Conservation (phyloP, 2,888 invertebrate genomes). For the Drosophila yooni region DNA sequence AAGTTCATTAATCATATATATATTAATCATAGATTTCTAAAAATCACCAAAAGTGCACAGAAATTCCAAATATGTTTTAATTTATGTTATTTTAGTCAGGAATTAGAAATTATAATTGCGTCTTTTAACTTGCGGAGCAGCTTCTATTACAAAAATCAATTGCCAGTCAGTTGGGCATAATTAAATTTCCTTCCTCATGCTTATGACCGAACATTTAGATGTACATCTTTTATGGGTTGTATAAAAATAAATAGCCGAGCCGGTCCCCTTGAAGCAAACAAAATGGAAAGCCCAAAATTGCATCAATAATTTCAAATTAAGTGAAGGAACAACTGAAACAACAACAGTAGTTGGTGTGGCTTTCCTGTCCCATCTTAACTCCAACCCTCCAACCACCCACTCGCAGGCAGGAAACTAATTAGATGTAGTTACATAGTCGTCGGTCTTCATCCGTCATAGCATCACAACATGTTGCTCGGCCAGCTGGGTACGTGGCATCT, state of each 20-base stretch:
- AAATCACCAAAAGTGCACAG: not conserved
- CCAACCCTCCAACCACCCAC: constrained; percentile 20
- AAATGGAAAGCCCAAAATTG: constrained; percentile 56
- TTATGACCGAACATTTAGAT: not conserved
- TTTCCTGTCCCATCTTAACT: not conserved
- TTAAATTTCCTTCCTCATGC: constrained; percentile 16
- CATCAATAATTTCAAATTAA: constrained; percentile 76
- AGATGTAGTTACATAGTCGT: constrained; percentile 70
- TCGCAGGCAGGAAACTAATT: constrained; percentile 65
- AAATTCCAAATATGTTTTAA: not conserved
- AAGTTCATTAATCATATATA: not conserved
- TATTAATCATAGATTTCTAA: not conserved
- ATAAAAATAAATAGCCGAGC: not conserved
- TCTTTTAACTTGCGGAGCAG: not conserved
- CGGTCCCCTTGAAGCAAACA: constrained; percentile 13
- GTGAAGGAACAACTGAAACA: constrained; percentile 28
- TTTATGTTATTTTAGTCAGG: not conserved
- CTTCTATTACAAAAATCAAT: not conserved
- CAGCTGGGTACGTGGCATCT: not conserved
- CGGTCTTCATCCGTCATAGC: constrained; percentile 75
- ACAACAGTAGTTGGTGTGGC: constrained; percentile 6
- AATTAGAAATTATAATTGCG: not conserved
- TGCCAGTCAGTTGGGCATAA: not conserved
- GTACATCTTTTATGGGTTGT: constrained; percentile 1
- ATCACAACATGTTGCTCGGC: constrained; percentile 27